These are phyloP conservation scores for Belonocnema kinseyi DNA, from an alignment of 1,140 invertebrate genomes.

Conservation along the genomic window DNA sequence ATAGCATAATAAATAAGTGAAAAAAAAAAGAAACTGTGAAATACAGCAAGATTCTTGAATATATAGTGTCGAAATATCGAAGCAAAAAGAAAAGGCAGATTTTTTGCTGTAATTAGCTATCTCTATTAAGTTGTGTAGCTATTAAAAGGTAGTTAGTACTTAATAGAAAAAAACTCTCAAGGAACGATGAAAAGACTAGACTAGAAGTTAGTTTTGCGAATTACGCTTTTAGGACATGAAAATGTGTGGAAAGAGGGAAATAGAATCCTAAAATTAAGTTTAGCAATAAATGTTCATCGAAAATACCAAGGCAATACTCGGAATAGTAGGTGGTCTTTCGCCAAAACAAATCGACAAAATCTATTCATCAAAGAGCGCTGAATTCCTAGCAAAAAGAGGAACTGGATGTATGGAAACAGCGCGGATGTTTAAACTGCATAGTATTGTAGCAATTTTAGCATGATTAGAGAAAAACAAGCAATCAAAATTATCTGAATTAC, in stretches of 20 bases:
- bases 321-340: neutral
- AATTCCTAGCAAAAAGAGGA: constrained; percentile 31
- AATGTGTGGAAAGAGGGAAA: neutral
- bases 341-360: neutral
- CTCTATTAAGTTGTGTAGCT: too few relatives aligned
- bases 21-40: too few relatives aligned
- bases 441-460: neutral
- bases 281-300: neutral
- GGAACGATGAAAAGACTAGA: too few relatives aligned
- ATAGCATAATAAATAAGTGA: too few relatives aligned
- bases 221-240: too few relatives aligned
- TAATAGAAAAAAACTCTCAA: too few relatives aligned
- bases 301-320: neutral
- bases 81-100: too few relatives aligned
- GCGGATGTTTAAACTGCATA: constrained; percentile 22
- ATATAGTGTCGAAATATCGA: too few relatives aligned
- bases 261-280: neutral
- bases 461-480: neutral
- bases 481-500: constrained; percentile 51
- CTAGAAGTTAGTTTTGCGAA: too few relatives aligned
- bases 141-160: too few relatives aligned
- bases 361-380: neutral
- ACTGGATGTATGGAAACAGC: constrained; percentile 28
- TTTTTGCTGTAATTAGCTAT: too few relatives aligned
- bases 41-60: too few relatives aligned